Conservation (phyloP, 2,888 invertebrate genomes). For the Pheosia tremula region DNA sequence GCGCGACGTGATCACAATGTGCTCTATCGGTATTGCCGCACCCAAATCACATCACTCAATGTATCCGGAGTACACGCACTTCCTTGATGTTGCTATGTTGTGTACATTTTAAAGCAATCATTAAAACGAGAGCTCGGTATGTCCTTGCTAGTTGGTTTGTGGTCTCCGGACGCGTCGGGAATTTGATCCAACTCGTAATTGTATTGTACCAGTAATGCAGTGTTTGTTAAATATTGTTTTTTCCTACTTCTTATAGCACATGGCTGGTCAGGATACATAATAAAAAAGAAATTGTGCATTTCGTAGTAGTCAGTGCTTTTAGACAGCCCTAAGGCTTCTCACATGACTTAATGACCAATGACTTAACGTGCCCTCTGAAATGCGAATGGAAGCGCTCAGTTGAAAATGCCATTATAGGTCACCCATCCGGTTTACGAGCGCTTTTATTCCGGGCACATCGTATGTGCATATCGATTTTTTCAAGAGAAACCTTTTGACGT, state of each 20-base stretch:
- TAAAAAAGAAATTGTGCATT: too few relatives aligned
- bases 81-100: slow-evolving; percentile 15
- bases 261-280: neutral
- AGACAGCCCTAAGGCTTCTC: too few relatives aligned
- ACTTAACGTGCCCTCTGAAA: too few relatives aligned
- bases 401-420: too few relatives aligned
- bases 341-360: too few relatives aligned
- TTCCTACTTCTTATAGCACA: neutral
- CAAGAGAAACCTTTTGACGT: too few relatives aligned
- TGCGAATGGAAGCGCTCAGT: too few relatives aligned
- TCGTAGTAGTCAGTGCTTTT: too few relatives aligned
- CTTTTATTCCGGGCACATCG: too few relatives aligned
- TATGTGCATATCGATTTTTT: too few relatives aligned
- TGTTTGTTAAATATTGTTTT: neutral
- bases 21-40: slow-evolving; percentile 37
- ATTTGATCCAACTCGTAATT: neutral
- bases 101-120: slow-evolving; percentile 1
- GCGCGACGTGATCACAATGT: slow-evolving; percentile 40
- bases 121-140: neutral
- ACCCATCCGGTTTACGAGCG: too few relatives aligned
- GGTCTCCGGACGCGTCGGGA: slow-evolving; percentile 9
- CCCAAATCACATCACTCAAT: slow-evolving; percentile 36
- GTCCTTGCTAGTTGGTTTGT: neutral
- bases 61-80: slow-evolving; percentile 28
- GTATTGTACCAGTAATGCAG: neutral